Evolutionary conservation across 2,888 invertebrate genomes (phyloP), one percentile per base, ranked within the genome.

Genomic region (Neoaliturus tenellus): DNA sequence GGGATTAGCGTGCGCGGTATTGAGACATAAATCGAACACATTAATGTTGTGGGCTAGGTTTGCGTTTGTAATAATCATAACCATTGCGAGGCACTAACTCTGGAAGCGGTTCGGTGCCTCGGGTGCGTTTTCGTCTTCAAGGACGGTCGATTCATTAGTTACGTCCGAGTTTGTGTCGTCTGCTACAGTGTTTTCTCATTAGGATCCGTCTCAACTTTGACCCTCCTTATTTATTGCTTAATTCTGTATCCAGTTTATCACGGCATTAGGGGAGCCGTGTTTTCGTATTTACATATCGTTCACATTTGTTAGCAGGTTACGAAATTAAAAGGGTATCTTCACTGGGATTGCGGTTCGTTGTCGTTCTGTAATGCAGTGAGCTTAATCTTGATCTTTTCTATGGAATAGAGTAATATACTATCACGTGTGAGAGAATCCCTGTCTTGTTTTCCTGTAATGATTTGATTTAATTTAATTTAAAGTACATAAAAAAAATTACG

Each of bases 1-100:
- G 62, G 62, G 62, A 62, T 62, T 62, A 62, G 62, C 28, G 51
- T 51, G 51, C 51, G n/a, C n/a, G 48, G 4, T 51, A 28, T 62
- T 20, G 62, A 62, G 62, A 25, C 62, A 14, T 62, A 62, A 62
- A 3, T 25, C 4, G 28, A 4, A 31, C 10, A 3, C 17, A 14
- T 14, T 8, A 44, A 14, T 44, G n/a, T n/a, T n/a, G 25, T 55
- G 1, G 55, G 2, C 6, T 55, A 23, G 23, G 20, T 20, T 55
- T 55, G 55, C 55, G 55, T 55, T 55, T 55, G 55, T 55, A 55
- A 55, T 55, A 23, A 20, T 14, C 5, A 55, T 55, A 55, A 25
- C 44, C 44, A 14, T 14, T 44, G 8, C 44, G 35, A 35, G 6
- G 35, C 35, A 4, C 4, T 10, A 10, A 35, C 35, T 6, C 48